phyloP scores from a whole-genome alignment of 2,797 vertebrate genomes.

The Gallinago solitaria region DNA sequence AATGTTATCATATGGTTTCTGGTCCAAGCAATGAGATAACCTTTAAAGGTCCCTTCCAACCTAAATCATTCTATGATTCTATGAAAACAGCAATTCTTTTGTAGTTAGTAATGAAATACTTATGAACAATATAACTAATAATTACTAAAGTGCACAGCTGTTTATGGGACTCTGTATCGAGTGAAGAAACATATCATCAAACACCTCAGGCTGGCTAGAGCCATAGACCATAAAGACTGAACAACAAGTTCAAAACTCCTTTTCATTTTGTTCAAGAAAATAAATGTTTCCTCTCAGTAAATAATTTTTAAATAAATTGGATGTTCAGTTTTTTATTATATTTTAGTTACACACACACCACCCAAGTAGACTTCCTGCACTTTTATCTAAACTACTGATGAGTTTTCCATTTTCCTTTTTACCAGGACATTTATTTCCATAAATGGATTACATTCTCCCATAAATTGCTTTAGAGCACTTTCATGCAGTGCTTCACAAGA shows the following conservation, averaged over 20 bases:
- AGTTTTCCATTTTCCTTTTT: slow-evolving; percentile 2
- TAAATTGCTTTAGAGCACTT: background rate
- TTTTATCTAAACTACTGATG: background rate
- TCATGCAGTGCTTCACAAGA: background rate
- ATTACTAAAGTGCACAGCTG: background rate
- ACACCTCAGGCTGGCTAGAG: background rate
- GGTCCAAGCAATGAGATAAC: background rate
- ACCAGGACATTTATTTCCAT: slow-evolving; percentile 4
- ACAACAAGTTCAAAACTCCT: background rate
- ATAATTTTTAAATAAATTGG: background rate
- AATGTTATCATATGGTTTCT: background rate
- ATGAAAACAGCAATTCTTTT: background rate
- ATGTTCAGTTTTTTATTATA: background rate
- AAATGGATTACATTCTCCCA: background rate
- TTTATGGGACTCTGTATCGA: background rate
- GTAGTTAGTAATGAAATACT: background rate
- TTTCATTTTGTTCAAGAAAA: slow-evolving; percentile 9
- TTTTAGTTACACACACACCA: background rate
- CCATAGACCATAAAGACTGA: background rate
- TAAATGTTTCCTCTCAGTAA: background rate
- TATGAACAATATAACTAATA: background rate
- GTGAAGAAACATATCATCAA: background rate
- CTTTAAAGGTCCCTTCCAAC: background rate
- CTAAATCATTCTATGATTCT: background rate
- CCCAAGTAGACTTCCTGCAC: background rate